These are phyloP conservation scores for Molossus molossus DNA, from an alignment of 2,797 vertebrate genomes.

Conservation along the genomic window DNA sequence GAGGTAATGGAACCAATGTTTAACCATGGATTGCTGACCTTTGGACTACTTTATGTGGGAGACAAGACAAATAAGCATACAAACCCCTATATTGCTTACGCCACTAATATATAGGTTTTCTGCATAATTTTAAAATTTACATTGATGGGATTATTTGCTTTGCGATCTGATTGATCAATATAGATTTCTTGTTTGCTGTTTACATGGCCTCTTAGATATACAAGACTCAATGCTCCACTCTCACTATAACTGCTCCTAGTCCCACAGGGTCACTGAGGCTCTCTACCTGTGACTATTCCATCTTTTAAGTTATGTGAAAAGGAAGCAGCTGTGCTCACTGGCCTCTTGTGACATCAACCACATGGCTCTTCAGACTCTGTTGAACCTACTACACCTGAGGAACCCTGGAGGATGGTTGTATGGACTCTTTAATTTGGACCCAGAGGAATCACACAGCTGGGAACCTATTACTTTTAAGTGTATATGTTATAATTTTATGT, in stretches of 20 bases:
- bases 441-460: constrained; percentile 41
- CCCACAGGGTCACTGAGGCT: neutral
- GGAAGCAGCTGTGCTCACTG: neutral
- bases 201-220: neutral
- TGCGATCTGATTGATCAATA: neutral
- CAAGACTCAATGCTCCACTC: neutral
- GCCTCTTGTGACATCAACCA: constrained; percentile 1
- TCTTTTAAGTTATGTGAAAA: constrained; percentile 52
- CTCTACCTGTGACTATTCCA: neutral
- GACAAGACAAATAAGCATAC: neutral
- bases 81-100: neutral
- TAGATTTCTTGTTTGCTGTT: neutral
- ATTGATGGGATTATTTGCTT: neutral
- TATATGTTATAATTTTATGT: neutral
- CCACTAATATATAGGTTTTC: neutral
- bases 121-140: neutral
- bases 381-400: neutral
- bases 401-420: neutral
- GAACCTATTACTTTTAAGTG: constrained; percentile 45
- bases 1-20: neutral
- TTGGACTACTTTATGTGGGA: neutral
- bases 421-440: constrained; percentile 54
- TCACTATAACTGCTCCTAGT: neutral
- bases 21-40: neutral
- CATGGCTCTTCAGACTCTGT: neutral